Conservation (phyloP, 2,113 vertebrate species). For the Sinocyclocheilus grahami region DNA sequence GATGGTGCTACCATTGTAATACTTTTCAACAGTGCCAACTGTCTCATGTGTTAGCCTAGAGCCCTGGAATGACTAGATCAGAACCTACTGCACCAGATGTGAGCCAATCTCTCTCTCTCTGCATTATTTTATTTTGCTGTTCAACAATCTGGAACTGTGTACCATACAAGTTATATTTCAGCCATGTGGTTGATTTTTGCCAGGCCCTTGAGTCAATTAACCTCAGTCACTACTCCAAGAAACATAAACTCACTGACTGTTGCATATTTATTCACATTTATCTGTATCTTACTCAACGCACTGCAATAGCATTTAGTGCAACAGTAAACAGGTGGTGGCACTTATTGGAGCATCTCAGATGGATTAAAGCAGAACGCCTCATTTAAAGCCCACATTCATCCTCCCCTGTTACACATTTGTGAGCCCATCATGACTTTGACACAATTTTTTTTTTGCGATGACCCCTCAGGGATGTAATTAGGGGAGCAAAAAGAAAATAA, state of each 20-base stretch:
- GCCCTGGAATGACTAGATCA: background rate
- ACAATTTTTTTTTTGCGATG: slow-evolving; percentile 30
- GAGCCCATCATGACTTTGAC: slow-evolving; percentile 39
- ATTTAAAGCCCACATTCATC: slow-evolving; percentile 27
- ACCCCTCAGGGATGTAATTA: slow-evolving; percentile 61
- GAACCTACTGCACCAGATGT: background rate
- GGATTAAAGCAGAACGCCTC: slow-evolving; percentile 40
- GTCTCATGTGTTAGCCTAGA: background rate
- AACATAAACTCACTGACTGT: slow-evolving; percentile 33
- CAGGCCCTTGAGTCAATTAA: background rate
- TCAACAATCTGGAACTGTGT: background rate
- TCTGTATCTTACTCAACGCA: slow-evolving; percentile 9
- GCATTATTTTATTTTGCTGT: background rate
- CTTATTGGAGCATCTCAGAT: slow-evolving; percentile 44
- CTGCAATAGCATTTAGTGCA: background rate
- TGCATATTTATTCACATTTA: slow-evolving; percentile 47
- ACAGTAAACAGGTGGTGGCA: slow-evolving; percentile 52
- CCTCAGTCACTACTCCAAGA: background rate
- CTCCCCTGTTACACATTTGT: slow-evolving; percentile 24
- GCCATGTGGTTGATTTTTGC: background rate
- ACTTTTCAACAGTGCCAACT: background rate
- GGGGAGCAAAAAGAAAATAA: slow-evolving; percentile 58
- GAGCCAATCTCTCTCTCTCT: too few relatives aligned
- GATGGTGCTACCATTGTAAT: background rate
- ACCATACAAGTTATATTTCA: background rate